Percentiles rank a stretch among this genome's conserved stretches.
Evolutionary conservation across 2,888 invertebrate genomes (phyloP).

Genomic region (Parnassius smintheus): DNA sequence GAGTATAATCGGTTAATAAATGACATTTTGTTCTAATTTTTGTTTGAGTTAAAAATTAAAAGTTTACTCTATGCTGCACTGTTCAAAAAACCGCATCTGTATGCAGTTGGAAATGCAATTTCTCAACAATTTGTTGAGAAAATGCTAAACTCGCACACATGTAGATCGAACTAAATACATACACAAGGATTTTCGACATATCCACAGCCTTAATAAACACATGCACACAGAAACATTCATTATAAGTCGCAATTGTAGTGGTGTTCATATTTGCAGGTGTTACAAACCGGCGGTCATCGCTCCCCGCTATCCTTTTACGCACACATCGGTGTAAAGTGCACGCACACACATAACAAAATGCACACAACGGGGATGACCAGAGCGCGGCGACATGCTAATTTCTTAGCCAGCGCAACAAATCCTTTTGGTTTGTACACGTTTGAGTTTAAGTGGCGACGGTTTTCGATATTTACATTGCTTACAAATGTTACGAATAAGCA

Average conservation of each 20-base stretch:
- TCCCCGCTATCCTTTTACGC: constrained; percentile 42
- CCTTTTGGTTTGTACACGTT: constrained; percentile 28
- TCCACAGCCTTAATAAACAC: constrained; percentile 45
- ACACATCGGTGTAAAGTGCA: constrained; percentile 24
- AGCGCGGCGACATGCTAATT: constrained; percentile 68
- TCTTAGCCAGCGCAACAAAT: constrained; percentile 53
- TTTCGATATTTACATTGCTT: constrained; percentile 33
- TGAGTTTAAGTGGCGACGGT: constrained; percentile 39
- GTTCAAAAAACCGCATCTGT: constrained; percentile 13
- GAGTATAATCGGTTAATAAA: too few relatives aligned
- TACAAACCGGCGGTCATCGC: constrained; percentile 69
- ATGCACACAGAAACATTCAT: constrained; percentile 43
- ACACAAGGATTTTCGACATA: constrained; percentile 32
- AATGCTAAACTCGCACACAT: constrained; percentile 28
- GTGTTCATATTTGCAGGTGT: constrained; percentile 70
- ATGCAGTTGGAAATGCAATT: constrained; percentile 14
- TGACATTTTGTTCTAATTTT: too few relatives aligned
- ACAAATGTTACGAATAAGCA: constrained; percentile 23
- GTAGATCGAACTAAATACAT: constrained; percentile 19
- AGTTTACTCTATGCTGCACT: neutral
- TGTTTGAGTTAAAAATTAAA: too few relatives aligned
- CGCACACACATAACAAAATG: constrained; percentile 29
- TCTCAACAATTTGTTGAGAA: constrained; percentile 28
- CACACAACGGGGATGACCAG: constrained; percentile 40
- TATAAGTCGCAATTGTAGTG: constrained; percentile 56